Evolutionary conservation across 1,140 invertebrate species (phyloP), one percentile per base, ranked within the genome.

Genomic region (Cheumatopsyche charites): DNA sequence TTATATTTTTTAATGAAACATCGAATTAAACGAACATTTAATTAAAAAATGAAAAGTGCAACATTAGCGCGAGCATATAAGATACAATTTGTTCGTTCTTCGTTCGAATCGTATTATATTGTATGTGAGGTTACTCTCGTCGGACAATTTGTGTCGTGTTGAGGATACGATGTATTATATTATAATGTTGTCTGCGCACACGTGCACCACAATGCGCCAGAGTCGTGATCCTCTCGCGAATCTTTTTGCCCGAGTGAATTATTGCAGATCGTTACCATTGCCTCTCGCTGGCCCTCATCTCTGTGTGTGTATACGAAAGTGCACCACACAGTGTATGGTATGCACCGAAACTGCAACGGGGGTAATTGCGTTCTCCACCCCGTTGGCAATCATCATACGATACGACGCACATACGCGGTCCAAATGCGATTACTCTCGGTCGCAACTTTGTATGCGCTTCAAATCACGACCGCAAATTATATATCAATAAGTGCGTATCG

Each of bases 241-340:
- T 67, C 65, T 67, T 67, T 65, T 67, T 67, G 65, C 65, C 36
- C 42, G 65, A 67, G 45, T 67, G 65, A 67, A 67, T 67, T 67
- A 67, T 67, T 67, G 65, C 65, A 67, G 65, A 67, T 67, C 65
- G 65, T 67, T 67, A 67, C 65, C 65, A 67, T 67, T 67, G n/a
- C 4, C 47, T 52, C 65, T 67, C 65, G 19, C 65, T 26, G 29
- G 29, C 29, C 29, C 3, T 36, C n/a, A n/a, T n/a, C n/a, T n/a
- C n/a, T n/a, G n/a, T n/a, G n/a, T n/a, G n/a, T n/a, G n/a, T n/a
- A n/a, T n/a, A n/a, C n/a, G n/a, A n/a, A n/a, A 9, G 29, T 36
- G 29, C 9, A 36, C 3, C 9, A 9, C 9, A 9, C 29, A 36
- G 29, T 36, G 29, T 9, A 9, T 9, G 9, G 3, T 36, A 12